Evolutionary conservation across 2,797 vertebrate genomes (phyloP), one percentile per base, ranked within the genome.

Genomic region (Acipenser oxyrinchus): DNA sequence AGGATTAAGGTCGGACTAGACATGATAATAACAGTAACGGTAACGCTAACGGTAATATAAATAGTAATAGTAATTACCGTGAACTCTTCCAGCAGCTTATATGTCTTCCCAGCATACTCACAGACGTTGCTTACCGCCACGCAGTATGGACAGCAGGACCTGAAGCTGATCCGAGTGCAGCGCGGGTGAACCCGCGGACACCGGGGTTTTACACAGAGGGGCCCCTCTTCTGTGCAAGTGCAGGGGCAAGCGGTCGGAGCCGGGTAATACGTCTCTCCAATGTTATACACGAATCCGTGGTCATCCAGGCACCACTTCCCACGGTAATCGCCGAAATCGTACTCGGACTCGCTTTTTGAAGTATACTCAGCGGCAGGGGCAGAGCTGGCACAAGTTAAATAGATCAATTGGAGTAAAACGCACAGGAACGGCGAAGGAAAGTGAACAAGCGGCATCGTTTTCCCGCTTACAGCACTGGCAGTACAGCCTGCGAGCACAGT

Each of bases 271-370:
- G 86, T 76, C 69, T 89, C 85, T 6, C 88, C 89, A 71, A 91
- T 84, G 61, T 66, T 75, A 71, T 89, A 89, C 2, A 90, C 88
- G 60, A 87, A 89, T 0, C 89, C 88, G 72, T 87, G 85, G 62
- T 90, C 87, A 71, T 90, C 87, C 52, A 91, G 74, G 70, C 89
- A 91, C 83, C 87, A 89, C 79, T 83, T 86, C 0, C 89, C 89
- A 48, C 89, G 82, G 71, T 91, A 91, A 70, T 91, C 89, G 0
- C 83, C 83, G 63, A 88, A 88, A 72, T 87, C 87, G 71, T 90
- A 88, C 65, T 83, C 80, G 48, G 68, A 7, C 9, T 90, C 87
- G 6, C 63, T 74, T 37, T 82, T 87, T 37, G 37, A 37, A 37
- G 37, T 4, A 5, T 37, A 37, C 37, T 37, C 37, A 37, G 37